These are phyloP conservation scores for Bombus balteatus DNA, from an alignment of 1,140 invertebrate species.

Conservation along the genomic window DNA sequence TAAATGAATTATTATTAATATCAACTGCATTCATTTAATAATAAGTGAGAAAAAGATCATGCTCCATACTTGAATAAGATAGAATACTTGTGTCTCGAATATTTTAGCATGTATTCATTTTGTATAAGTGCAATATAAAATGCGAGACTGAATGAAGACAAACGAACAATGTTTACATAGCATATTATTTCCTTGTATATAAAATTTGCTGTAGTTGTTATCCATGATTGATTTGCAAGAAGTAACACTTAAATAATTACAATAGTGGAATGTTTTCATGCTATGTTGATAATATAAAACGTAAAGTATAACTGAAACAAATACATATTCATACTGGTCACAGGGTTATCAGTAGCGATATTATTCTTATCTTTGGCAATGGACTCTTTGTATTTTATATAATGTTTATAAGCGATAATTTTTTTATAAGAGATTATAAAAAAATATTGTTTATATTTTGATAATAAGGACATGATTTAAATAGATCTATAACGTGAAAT, in stretches of 20 bases:
- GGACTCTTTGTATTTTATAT: background rate
- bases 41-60: background rate
- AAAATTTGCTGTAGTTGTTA: constrained; percentile 15
- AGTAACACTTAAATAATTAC: background rate
- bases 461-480: constrained; percentile 4
- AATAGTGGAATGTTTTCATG: constrained; percentile 29
- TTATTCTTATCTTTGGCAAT: constrained; percentile 49
- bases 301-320: background rate
- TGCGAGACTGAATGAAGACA: background rate
- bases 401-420: background rate
- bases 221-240: background rate
- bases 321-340: background rate
- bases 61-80: background rate
- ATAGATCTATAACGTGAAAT: background rate
- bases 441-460: constrained; percentile 5
- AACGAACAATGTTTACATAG: constrained; percentile 8
- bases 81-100: background rate
- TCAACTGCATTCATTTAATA: background rate
- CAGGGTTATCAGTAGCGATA: background rate
- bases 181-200: background rate
- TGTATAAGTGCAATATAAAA: background rate
- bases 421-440: background rate
- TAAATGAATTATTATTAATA: background rate
- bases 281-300: background rate
- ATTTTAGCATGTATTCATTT: background rate